phyloP scores from a whole-genome alignment of 2,888 invertebrate genomes.

The Latrodectus hesperus region DNA sequence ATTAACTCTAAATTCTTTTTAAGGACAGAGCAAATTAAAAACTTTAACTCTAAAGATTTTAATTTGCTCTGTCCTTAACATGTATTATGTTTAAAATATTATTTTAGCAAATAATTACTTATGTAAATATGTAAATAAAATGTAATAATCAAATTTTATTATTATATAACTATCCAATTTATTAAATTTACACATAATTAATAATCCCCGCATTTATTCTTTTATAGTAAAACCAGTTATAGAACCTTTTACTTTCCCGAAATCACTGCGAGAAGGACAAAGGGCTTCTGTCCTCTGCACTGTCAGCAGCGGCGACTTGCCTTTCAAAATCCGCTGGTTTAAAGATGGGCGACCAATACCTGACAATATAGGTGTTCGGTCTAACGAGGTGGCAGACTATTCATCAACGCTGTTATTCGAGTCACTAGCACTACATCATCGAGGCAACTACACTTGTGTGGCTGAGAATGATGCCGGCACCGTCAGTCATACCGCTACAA shows the following conservation, averaged over 20 bases:
- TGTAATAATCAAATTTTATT: no score
- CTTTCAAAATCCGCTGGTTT: conserved; percentile 70
- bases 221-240: conserved; percentile 81
- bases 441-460: conserved; percentile 74
- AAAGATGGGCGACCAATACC: conserved; percentile 69
- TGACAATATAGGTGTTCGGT: conserved; percentile 55
- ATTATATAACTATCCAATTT: no score
- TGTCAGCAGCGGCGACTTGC: conserved; percentile 73
- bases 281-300: conserved; percentile 75
- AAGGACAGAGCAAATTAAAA: no score
- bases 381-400: conserved; percentile 72
- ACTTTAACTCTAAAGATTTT: no score
- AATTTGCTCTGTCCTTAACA: no score
- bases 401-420: conserved; percentile 74
- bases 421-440: conserved; percentile 72
- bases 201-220: background rate
- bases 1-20: no score
- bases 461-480: conserved; percentile 73
- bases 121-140: no score
- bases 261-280: conserved; percentile 76
- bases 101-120: no score
- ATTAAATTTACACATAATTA: no score
- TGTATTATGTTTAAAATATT: no score
- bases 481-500: conserved; percentile 73
- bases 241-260: conserved; percentile 71